A percentile compares a stretch with the other conserved stretches of the same genome.
These are phyloP conservation scores for Epirrhoe tristata DNA, from an alignment of 2,888 invertebrate genomes.

Conservation along the genomic window DNA sequence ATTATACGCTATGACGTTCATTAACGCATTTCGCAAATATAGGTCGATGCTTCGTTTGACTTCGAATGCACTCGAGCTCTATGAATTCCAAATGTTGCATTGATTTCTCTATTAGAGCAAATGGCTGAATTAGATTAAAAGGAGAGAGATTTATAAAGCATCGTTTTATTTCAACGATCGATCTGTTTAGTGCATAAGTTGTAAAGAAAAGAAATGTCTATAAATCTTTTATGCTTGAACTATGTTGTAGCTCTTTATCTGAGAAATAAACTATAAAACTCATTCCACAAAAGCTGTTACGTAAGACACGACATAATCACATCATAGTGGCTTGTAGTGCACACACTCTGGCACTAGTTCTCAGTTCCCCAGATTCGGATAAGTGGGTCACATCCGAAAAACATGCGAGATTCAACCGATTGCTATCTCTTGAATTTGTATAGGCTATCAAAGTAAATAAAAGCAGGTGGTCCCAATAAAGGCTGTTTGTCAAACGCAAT, in stretches of 20 bases:
- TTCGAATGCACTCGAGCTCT: slow-evolving; percentile 17
- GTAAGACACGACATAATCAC: slow-evolving; percentile 12
- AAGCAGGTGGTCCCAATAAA: slow-evolving; percentile 55
- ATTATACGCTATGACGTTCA: slow-evolving; percentile 31
- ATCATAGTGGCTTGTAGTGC: slow-evolving; percentile 4
- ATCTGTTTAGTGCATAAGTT: neutral
- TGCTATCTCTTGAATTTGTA: slow-evolving; percentile 54
- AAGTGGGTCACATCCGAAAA: slow-evolving; percentile 47
- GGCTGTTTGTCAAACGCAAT: slow-evolving; percentile 52
- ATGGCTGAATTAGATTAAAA: neutral
- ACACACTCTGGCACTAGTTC: slow-evolving; percentile 7
- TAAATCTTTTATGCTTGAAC: neutral
- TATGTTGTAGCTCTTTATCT: neutral
- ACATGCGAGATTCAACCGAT: slow-evolving; percentile 49
- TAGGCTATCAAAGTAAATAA: slow-evolving; percentile 48
- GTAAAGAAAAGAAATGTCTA: neutral
- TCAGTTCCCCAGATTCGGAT: slow-evolving; percentile 34
- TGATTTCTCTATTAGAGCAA: slow-evolving; percentile 6
- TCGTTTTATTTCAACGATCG: neutral
- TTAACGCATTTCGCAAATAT: slow-evolving; percentile 32
- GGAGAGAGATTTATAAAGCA: neutral
- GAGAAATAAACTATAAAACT: slow-evolving; percentile 2
- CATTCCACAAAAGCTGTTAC: slow-evolving; percentile 6
- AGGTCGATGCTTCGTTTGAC: slow-evolving; percentile 18
- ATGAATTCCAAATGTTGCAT: slow-evolving; percentile 5